These are phyloP conservation scores for Megaleporinus macrocephalus DNA, from an alignment of 2,113 vertebrate species.

Conservation along the genomic window DNA sequence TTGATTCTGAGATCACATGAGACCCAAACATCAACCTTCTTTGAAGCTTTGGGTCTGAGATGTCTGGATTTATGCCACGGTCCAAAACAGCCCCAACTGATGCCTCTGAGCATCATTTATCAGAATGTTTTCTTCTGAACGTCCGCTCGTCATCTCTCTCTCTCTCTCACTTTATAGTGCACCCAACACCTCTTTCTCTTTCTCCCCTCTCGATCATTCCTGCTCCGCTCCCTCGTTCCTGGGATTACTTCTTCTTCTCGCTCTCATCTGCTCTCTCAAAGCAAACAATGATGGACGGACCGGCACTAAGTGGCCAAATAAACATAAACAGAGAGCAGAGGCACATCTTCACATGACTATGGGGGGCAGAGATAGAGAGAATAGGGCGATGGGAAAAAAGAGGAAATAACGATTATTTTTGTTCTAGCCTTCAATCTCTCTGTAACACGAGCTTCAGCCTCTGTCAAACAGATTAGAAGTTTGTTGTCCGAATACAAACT, in stretches of 20 bases:
- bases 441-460: too few relatives aligned
- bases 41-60: too few relatives aligned
- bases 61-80: too few relatives aligned
- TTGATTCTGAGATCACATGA: too few relatives aligned
- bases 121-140: too few relatives aligned
- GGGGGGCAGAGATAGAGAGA: not conserved
- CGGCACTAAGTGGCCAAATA: not conserved
- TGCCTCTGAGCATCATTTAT: too few relatives aligned
- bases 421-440: not conserved
- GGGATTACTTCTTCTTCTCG: not conserved
- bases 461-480: too few relatives aligned
- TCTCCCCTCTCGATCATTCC: not conserved
- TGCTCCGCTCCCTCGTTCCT: not conserved
- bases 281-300: slow-evolving; percentile 26
- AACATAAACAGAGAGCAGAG: not conserved
- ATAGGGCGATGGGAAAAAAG: not conserved
- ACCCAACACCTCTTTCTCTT: not conserved
- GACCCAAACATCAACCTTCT: too few relatives aligned
- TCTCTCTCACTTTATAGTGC: not conserved
- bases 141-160: not conserved
- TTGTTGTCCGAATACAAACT: too few relatives aligned
- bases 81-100: too few relatives aligned
- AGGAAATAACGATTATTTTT: not conserved
- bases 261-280: slow-evolving; percentile 30
- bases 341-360: slow-evolving; percentile 4